Evolutionary conservation across 2,113 vertebrate species (phyloP).

Genomic region (Chroicocephalus ridibundus): DNA sequence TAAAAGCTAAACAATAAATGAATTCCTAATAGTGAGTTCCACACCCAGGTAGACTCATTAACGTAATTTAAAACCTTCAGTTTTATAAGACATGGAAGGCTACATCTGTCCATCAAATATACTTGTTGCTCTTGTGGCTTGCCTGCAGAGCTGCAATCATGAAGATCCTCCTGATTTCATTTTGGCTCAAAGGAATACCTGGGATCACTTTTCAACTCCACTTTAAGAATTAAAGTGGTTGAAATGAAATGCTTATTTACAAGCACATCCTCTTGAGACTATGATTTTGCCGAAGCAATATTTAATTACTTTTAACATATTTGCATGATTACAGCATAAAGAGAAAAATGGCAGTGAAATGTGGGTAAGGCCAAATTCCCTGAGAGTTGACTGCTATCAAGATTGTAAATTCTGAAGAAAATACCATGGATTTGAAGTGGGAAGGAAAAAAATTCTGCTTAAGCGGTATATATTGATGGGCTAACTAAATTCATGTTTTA

Average conservation of each 20-base stretch:
- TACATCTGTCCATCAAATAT: neutral
- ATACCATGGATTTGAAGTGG: neutral
- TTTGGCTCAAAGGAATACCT: neutral
- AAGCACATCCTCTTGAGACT: neutral
- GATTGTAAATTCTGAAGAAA: neutral
- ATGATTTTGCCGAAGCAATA: neutral
- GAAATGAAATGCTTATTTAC: neutral
- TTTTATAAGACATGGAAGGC: neutral
- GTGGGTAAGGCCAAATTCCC: neutral
- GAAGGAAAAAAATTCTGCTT: neutral
- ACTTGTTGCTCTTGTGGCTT: neutral
- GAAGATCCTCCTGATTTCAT: neutral
- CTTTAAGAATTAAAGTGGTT: neutral
- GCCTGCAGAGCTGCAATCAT: neutral
- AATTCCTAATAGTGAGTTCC: neutral
- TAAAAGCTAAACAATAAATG: neutral
- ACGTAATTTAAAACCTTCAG: neutral
- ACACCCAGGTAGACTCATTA: neutral
- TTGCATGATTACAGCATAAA: neutral
- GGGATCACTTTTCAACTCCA: neutral
- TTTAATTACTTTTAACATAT: conserved; percentile 11
- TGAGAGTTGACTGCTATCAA: neutral
- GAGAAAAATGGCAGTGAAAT: neutral
- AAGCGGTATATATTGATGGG: neutral
- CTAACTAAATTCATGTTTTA: neutral